Percentiles rank a stretch among this genome's conserved stretches.
Conservation (phyloP, 1,140 invertebrate species). For the Drosophila erecta region DNA sequence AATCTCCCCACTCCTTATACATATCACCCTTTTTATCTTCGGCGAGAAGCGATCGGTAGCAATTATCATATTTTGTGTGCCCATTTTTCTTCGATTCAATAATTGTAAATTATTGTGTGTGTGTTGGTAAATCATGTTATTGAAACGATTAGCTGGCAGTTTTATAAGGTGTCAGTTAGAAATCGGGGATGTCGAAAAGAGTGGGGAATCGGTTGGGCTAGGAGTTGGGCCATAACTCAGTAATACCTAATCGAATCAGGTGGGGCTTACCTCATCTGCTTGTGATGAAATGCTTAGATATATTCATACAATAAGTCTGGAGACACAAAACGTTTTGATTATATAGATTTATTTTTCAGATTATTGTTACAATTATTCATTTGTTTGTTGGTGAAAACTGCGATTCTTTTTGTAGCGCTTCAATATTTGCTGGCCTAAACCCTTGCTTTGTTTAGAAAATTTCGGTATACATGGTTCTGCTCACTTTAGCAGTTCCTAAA, state of each 20-base stretch:
- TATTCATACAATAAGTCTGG: too few species aligned
- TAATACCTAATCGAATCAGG: not conserved
- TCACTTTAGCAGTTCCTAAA: slow-evolving; percentile 15
- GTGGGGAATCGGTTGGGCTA: not conserved
- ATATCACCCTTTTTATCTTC: slow-evolving; percentile 13
- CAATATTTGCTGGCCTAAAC: not conserved
- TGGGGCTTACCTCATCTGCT: not conserved
- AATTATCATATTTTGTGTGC: slow-evolving; percentile 75
- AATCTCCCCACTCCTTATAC: slow-evolving; percentile 30
- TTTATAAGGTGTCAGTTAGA: slow-evolving; percentile 66
- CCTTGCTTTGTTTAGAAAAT: slow-evolving; percentile 18
- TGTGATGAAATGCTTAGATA: not conserved
- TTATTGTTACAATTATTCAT: not conserved
- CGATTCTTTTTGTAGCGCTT: not conserved
- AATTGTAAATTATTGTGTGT: slow-evolving; percentile 79
- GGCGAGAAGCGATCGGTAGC: slow-evolving; percentile 56
- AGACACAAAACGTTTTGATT: too few species aligned
- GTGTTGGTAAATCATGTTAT: slow-evolving; percentile 78
- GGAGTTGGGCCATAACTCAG: slow-evolving; percentile 17
- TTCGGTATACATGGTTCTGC: slow-evolving; percentile 2
- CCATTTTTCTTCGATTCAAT: slow-evolving; percentile 61
- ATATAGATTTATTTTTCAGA: too few species aligned
- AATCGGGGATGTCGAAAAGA: not conserved
- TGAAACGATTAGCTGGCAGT: slow-evolving; percentile 76
- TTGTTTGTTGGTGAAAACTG: not conserved